Evolutionary conservation across 2,888 invertebrate genomes (phyloP).

Genomic region (Shargacucullia verbasci): DNA sequence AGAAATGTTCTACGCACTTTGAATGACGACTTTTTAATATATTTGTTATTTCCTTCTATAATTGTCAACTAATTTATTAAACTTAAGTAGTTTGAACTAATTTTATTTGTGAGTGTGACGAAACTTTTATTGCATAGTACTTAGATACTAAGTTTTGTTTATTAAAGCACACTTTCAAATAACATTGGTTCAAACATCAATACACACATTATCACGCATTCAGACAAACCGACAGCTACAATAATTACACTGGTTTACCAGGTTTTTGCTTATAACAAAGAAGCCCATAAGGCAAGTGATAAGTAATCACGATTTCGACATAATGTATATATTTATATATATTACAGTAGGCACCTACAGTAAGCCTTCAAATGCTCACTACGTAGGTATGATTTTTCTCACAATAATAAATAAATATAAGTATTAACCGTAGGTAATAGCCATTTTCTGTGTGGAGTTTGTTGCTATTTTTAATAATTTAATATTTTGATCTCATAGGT

Average conservation of each 20-base stretch:
- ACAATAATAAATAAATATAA: constrained; percentile 22
- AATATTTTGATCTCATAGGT: too few relatives aligned
- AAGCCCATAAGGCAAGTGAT: constrained; percentile 12
- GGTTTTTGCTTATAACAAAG: constrained; percentile 30
- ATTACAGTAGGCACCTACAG: too few relatives aligned
- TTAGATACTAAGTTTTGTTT: not conserved
- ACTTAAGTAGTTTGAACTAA: constrained; percentile 34
- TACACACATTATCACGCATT: constrained; percentile 38
- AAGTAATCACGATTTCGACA: constrained; percentile 8
- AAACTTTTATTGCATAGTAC: constrained; percentile 1
- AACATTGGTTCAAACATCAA: constrained; percentile 39
- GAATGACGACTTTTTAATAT: constrained; percentile 29
- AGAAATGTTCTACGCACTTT: constrained; percentile 34
- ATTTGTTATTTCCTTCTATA: constrained; percentile 23
- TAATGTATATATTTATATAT: not conserved
- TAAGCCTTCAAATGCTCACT: not conserved
- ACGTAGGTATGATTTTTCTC: constrained; percentile 9
- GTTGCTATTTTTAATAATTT: too few relatives aligned
- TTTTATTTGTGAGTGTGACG: constrained; percentile 34
- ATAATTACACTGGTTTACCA: constrained; percentile 59
- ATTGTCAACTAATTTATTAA: constrained; percentile 39
- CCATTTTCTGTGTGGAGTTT: not conserved
- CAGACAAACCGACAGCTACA: constrained; percentile 46
- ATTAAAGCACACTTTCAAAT: constrained; percentile 17
- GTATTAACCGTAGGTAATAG: constrained; percentile 1